Evolutionary conservation across 2,888 invertebrate genomes (phyloP).

Genomic region (Abrostola triplasia): DNA sequence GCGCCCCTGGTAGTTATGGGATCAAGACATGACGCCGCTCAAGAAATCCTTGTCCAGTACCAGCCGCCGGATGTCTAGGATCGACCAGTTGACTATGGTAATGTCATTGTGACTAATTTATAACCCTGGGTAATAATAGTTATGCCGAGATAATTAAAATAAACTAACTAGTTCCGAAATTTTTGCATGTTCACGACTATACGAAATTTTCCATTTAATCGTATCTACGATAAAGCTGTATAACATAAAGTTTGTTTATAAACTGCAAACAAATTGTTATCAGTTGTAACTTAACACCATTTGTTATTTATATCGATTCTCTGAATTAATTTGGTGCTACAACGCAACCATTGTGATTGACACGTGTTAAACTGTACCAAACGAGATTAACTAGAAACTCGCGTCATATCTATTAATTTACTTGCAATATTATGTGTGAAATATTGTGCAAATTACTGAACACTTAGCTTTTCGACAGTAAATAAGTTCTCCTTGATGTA

Average conservation of each 20-base stretch:
- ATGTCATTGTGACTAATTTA: constrained; percentile 64
- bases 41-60: constrained; percentile 93
- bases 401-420: constrained; percentile 36
- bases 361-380: background rate
- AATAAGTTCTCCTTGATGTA: constrained; percentile 2
- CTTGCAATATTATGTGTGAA: constrained; percentile 32
- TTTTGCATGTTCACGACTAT: no score
- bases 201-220: no score
- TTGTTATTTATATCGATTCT: no score
- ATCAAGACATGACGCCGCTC: constrained; percentile 95
- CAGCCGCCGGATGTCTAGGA: constrained; percentile 94
- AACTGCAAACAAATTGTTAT: no score
- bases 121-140: constrained; percentile 45
- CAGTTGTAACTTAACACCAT: no score
- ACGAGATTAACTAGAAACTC: constrained; percentile 1
- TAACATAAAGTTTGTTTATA: no score
- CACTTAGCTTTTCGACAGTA: constrained; percentile 12
- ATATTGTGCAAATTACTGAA: constrained; percentile 21
- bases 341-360: background rate
- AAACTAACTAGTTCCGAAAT: no score
- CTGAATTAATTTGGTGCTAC: no score
- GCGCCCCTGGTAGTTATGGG: constrained; percentile 91
- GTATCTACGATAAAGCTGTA: no score
- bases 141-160: constrained; percentile 16
- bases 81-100: constrained; percentile 95